Base-by-base conservation (phyloP, 1,140 invertebrate genomes). In the Zaprionus capensis region DNA sequence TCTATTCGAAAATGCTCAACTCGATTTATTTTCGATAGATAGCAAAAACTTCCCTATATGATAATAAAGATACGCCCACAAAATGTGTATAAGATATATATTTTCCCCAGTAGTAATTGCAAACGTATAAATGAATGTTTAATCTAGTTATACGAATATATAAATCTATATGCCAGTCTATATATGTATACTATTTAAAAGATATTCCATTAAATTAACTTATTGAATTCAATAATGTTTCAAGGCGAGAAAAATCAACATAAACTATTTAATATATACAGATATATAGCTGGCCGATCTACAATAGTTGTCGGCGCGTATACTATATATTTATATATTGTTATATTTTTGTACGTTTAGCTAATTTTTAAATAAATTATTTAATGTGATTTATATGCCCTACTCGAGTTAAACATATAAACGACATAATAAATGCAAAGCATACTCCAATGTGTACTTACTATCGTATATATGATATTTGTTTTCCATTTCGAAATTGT, bases 341-440 rank as follows among this genome's bases (percentile, higher is more conserved):
- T 88, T 90, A 90, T 90, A 90, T 90, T 90, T 90, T 90, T 90
- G 85, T 90, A 90, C 86, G 79, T 88, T 90, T 90, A 90, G 85
- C 85, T 90, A 90, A 90, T 90, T 90, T 90, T 90, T 78, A 80
- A 90, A 82, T 80, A 85, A 79, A 85, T 82, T 90, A 88, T 88
- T 88, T 90, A 85, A 82, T 90, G 85, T 90, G 85, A 90, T 90
- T 88, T 82, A 80, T 78, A 90, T 90, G 85, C 81, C 79, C 85
- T 58, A 81, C 70, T 87, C 84, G 69, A 87, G 84, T 87, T 87
- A 79, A 72, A 84, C 82, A 87, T 88, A 87, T 83, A 83, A 65
- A 70, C 38, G 67, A 81, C 59, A 73, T 71, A 78, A 66, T 62
- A 80, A 71, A 71, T 76, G 73, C 73, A 65, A 76, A 76, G 73